phyloP scores from a whole-genome alignment of 2,113 vertebrate genomes.

The Thunnus thynnus region DNA sequence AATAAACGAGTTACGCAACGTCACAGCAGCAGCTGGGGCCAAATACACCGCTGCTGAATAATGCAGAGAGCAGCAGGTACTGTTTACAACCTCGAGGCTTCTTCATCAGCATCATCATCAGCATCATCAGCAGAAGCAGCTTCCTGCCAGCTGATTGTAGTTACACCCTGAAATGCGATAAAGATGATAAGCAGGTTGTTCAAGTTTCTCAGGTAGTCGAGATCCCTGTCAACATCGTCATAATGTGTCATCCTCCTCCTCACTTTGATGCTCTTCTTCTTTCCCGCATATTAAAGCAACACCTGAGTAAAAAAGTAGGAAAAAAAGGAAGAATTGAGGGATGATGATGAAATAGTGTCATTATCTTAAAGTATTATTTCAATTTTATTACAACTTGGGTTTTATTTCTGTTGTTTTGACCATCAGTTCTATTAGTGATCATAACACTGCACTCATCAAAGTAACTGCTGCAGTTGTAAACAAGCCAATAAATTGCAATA shows the following conservation, averaged over 20 bases:
- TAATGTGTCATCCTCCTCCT: background rate
- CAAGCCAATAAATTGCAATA: background rate
- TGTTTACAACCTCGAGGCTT: slow-evolving; percentile 20
- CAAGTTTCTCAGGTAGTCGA: slow-evolving; percentile 32
- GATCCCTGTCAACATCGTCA: background rate
- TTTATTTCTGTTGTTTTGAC: too few relatives aligned
- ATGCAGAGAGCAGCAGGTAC: slow-evolving; percentile 32
- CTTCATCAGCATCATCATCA: slow-evolving; percentile 23
- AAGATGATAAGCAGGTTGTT: slow-evolving; percentile 14
- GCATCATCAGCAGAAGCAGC: background rate
- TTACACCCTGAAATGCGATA: slow-evolving; percentile 5
- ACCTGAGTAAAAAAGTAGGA: slow-evolving; percentile 2
- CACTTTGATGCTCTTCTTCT: background rate
- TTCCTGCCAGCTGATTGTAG: slow-evolving; percentile 27
- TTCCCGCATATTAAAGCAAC: background rate
- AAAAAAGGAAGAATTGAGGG: background rate
- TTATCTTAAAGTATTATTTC: background rate
- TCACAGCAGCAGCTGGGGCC: slow-evolving; percentile 13
- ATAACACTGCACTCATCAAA: too few relatives aligned
- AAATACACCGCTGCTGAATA: slow-evolving; percentile 7
- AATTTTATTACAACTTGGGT: too few relatives aligned
- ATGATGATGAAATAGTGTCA: background rate
- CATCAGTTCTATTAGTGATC: too few relatives aligned
- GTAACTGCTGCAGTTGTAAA: background rate
- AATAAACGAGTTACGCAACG: slow-evolving; percentile 50